These are phyloP conservation scores for Aquatica leii DNA, from an alignment of 2,888 invertebrate species.

Conservation along the genomic window DNA sequence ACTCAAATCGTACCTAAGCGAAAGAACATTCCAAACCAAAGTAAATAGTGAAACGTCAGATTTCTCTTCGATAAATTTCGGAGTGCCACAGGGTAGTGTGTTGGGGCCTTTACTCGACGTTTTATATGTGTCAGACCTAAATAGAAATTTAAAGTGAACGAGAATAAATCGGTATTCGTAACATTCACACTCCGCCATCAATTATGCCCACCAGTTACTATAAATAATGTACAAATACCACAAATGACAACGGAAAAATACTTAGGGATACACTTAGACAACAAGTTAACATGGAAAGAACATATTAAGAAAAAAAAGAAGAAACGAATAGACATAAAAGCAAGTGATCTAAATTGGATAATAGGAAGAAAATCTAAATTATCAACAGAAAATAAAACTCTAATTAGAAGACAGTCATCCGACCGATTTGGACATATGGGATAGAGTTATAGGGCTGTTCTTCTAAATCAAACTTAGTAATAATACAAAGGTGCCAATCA, in stretches of 20 bases:
- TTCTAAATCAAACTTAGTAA: constrained; percentile 2
- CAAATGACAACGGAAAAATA: background rate
- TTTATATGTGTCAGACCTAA: no score
- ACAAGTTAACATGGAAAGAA: constrained; percentile 1
- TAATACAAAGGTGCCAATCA: no score
- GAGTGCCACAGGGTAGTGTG: no score
- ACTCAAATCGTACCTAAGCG: no score
- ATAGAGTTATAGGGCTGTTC: background rate
- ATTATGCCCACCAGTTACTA: background rate
- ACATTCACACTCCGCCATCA: constrained; percentile 1
- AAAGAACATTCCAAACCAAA: no score
- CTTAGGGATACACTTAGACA: background rate
- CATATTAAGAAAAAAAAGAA: background rate
- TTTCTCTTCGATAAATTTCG: no score
- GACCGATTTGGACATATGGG: background rate
- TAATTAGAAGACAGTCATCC: background rate
- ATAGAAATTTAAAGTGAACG: no score
- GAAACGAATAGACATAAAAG: no score
- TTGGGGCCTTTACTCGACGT: no score
- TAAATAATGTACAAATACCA: background rate
- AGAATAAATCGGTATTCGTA: background rate
- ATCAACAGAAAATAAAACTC: background rate
- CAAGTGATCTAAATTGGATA: no score
- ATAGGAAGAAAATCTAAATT: background rate
- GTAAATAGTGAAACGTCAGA: no score